These are phyloP conservation scores for Sycophila sp. DNA, from an alignment of 1,140 invertebrate species.

Conservation along the genomic window DNA sequence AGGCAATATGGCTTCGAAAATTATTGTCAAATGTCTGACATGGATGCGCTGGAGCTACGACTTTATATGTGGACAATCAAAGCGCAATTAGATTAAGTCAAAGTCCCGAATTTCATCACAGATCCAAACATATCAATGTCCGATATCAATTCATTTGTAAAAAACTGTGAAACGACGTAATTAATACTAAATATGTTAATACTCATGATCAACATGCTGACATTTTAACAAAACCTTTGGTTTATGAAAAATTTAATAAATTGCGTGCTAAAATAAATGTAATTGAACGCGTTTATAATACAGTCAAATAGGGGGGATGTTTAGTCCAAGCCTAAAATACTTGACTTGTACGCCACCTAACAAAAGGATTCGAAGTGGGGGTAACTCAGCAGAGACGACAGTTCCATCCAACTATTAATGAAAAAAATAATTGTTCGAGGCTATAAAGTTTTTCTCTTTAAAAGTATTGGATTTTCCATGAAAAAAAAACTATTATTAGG, in stretches of 20 bases:
- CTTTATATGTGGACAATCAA: constrained; percentile 36
- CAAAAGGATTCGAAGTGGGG: too few species aligned
- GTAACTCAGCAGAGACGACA: too few species aligned
- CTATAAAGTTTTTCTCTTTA: too few species aligned
- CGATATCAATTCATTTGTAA: constrained; percentile 56
- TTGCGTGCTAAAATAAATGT: constrained; percentile 14
- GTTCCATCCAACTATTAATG: too few species aligned
- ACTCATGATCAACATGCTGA: constrained; percentile 42
- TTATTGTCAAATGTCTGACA: constrained; percentile 36
- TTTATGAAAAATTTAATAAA: constrained; percentile 12
- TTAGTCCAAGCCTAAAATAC: too few species aligned
- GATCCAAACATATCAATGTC: constrained; percentile 57
- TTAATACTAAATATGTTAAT: constrained; percentile 21
- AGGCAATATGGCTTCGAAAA: constrained; percentile 50
- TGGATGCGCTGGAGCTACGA: constrained; percentile 5
- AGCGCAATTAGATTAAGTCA: constrained; percentile 56
- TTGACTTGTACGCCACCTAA: too few species aligned
- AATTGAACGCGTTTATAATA: constrained; percentile 6
- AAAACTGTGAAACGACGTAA: constrained; percentile 23
- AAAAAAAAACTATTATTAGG: too few species aligned
- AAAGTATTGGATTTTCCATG: too few species aligned
- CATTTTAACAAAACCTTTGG: constrained; percentile 42
- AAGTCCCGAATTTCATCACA: constrained; percentile 53
- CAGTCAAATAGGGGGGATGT: constrained; percentile 32
- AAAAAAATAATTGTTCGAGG: too few species aligned